phyloP scores from a whole-genome alignment of 1,140 invertebrate species.

The Psix sp. region DNA sequence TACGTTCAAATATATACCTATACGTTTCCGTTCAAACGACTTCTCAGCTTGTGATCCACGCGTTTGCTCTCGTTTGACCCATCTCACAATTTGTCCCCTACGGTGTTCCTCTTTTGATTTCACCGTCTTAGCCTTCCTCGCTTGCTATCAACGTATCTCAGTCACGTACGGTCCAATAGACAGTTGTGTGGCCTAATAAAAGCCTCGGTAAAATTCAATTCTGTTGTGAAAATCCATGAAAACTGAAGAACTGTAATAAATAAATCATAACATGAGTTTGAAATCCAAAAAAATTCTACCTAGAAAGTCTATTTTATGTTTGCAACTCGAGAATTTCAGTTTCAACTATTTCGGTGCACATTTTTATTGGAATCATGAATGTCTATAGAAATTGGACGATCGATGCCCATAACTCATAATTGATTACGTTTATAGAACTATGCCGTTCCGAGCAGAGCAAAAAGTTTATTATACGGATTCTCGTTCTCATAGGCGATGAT shows the following conservation, averaged over 20 bases:
- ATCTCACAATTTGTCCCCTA: slow-evolving; percentile 29
- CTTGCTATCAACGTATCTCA: too few species aligned
- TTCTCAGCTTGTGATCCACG: slow-evolving; percentile 22
- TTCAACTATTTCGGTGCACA: slow-evolving; percentile 1
- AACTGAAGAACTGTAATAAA: too few species aligned
- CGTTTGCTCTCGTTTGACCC: slow-evolving; percentile 22
- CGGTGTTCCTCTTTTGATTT: slow-evolving; percentile 13
- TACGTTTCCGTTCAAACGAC: slow-evolving; percentile 32
- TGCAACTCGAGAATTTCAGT: neutral
- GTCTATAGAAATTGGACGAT: slow-evolving; percentile 4
- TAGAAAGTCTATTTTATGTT: too few species aligned
- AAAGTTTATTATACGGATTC: slow-evolving; percentile 24
- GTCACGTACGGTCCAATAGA: too few species aligned
- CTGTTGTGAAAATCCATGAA: too few species aligned
- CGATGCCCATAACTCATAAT: slow-evolving; percentile 19
- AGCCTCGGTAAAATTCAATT: too few species aligned
- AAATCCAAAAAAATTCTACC: too few species aligned
- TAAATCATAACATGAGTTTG: too few species aligned
- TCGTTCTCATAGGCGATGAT: slow-evolving; percentile 6
- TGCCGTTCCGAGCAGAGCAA: slow-evolving; percentile 2
- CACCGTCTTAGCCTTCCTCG: too few species aligned
- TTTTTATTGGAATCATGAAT: slow-evolving; percentile 2
- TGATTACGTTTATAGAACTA: slow-evolving; percentile 27
- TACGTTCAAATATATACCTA: slow-evolving; percentile 29
- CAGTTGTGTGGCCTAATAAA: too few species aligned